A percentile compares a stretch with the other conserved stretches of the same genome.
These are phyloP conservation scores for Philereme vetulata DNA, from an alignment of 2,888 invertebrate species.

Conservation along the genomic window DNA sequence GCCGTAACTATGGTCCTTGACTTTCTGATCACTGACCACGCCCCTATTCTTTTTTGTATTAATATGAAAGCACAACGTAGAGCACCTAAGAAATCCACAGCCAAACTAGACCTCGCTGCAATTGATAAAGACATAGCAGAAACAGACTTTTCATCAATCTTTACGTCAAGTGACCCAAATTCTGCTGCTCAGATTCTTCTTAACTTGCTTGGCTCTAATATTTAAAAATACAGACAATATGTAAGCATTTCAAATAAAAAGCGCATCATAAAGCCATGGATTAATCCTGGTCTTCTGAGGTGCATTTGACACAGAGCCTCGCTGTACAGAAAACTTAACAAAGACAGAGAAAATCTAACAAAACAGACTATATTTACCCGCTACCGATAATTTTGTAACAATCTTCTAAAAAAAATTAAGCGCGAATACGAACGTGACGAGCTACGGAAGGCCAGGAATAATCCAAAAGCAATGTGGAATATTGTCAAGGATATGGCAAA, in stretches of 20 bases:
- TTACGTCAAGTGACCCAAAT: not conserved
- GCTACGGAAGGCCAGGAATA: too few relatives aligned
- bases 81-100: not conserved
- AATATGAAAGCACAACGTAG: not conserved
- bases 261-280: not conserved
- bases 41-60: not conserved
- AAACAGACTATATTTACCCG: not conserved
- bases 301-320: not conserved
- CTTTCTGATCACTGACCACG: not conserved
- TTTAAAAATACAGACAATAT: not conserved
- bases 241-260: not conserved
- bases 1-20: not conserved
- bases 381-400: not conserved
- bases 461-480: too few relatives aligned
- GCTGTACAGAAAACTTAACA: not conserved
- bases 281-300: not conserved
- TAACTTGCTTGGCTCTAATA: not conserved
- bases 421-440: too few relatives aligned
- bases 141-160: not conserved
- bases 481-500: too few relatives aligned
- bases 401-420: too few relatives aligned
- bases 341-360: not conserved
- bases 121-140: not conserved
- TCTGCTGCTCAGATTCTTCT: not conserved
- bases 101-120: not conserved